phyloP scores from a whole-genome alignment of 2,113 vertebrate species.

The Mungos mungo region DNA sequence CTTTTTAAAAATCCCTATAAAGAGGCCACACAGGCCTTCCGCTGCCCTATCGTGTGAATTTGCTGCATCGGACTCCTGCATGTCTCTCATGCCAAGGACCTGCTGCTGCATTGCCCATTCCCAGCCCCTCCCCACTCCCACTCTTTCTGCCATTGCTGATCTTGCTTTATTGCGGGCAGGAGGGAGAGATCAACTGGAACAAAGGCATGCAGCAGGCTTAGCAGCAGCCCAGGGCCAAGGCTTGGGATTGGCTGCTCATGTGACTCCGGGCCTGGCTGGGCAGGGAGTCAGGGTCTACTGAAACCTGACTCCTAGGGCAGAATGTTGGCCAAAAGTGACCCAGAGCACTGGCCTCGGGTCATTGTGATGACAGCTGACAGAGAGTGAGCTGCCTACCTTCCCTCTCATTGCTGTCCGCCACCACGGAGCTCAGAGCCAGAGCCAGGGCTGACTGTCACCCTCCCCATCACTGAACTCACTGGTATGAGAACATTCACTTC shows the following conservation, averaged over 20 bases:
- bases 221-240: neutral
- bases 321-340: neutral
- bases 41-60: neutral
- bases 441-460: no score
- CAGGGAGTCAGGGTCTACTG: neutral
- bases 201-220: neutral
- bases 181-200: constrained; percentile 32
- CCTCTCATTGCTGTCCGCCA: neutral
- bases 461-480: neutral
- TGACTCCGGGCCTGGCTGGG: neutral
- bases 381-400: neutral
- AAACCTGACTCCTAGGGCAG: constrained; percentile 20
- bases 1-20: neutral
- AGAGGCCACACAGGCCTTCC: neutral
- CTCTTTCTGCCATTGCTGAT: neutral
- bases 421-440: neutral
- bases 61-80: neutral
- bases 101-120: neutral
- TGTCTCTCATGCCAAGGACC: neutral
- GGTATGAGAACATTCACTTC: neutral
- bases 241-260: neutral
- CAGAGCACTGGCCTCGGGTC: neutral
- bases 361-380: neutral
- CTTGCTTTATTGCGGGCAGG: neutral
- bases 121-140: neutral